A percentile compares a stretch with the other conserved stretches of the same genome.
phyloP scores from a whole-genome alignment of 2,113 vertebrate genomes.

The Pseudonaja textilis region DNA sequence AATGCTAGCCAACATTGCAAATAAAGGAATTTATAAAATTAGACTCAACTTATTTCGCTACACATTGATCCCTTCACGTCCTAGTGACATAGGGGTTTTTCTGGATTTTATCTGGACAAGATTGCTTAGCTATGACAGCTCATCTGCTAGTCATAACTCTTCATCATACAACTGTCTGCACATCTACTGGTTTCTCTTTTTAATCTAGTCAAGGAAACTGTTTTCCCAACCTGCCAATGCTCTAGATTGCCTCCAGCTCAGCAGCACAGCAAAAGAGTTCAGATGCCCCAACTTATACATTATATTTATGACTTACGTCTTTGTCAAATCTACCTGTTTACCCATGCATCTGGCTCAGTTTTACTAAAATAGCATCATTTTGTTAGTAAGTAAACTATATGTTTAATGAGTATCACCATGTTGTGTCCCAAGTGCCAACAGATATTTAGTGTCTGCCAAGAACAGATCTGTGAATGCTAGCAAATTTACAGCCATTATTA shows the following conservation, averaged over 20 bases:
- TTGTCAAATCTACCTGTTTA: neutral
- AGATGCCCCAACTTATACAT: neutral
- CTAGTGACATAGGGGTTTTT: neutral
- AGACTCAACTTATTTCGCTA: neutral
- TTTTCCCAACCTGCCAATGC: neutral
- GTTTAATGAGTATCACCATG: conserved; percentile 34
- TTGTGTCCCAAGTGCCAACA: neutral
- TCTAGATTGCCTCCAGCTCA: neutral
- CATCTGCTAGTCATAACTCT: neutral
- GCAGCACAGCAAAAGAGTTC: neutral
- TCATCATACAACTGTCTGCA: neutral
- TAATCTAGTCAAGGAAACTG: neutral
- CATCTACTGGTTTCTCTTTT: neutral
- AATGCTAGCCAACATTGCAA: neutral
- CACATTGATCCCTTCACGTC: neutral
- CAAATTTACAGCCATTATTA: conserved; percentile 30
- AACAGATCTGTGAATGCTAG: conserved; percentile 47
- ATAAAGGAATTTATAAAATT: neutral
- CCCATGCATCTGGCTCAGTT: conserved; percentile 25
- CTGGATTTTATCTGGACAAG: neutral
- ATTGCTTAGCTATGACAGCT: neutral
- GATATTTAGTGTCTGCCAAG: conserved; percentile 29
- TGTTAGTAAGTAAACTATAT: conserved; percentile 39
- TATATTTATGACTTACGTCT: neutral
- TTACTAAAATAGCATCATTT: conserved; percentile 30